Evolutionary conservation across 2,888 invertebrate species (phyloP), one percentile per base, ranked within the genome.

Genomic region (Drosophila merina): DNA sequence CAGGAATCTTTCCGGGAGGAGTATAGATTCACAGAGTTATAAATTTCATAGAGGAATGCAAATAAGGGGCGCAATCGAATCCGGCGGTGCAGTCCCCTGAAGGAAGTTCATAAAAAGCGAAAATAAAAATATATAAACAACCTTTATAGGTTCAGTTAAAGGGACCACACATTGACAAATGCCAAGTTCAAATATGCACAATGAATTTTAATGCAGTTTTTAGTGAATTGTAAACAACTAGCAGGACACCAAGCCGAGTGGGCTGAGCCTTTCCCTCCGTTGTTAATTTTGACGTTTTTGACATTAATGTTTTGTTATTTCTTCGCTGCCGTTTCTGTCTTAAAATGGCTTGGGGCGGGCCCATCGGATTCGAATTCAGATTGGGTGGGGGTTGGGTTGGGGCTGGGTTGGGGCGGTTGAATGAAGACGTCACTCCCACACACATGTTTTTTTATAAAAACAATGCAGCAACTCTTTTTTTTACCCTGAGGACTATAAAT

Each of bases 291-390:
- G 88, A 85, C 83, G 79, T 76, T 83, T 88, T 77, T 87, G 88
- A 88, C 86, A 88, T 86, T 76, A 77, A 83, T 88, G 86, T 75
- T 73, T 88, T 85, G 86, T 85, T 88, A 59, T 75, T 77, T 25
- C 64, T 70, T 25, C 69, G 74, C 68, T 70, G 82, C 78, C 68
- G 76, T n/a, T 12, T n/a, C 84, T 76, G 82, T 77, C 86, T 75
- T 79, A 85, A 85, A 82, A 75, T 20, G 71, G 76, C 64, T 75
- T 75, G 47, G 28, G 28, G 47, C 48, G 57, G 58, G 56, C 26
- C 54, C 36, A 20, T 20, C 62, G 40, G 51, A 64, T 55, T 51
- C 56, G 45, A 36, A n/a, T 28, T 30, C 12, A 25, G 12, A 10
- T 40, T 28, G 33, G 50, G 54, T 20, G 40, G 14, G 14, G 14